Evolutionary conservation across 1,140 invertebrate species (phyloP).

Genomic region (Sogatella furcifera): DNA sequence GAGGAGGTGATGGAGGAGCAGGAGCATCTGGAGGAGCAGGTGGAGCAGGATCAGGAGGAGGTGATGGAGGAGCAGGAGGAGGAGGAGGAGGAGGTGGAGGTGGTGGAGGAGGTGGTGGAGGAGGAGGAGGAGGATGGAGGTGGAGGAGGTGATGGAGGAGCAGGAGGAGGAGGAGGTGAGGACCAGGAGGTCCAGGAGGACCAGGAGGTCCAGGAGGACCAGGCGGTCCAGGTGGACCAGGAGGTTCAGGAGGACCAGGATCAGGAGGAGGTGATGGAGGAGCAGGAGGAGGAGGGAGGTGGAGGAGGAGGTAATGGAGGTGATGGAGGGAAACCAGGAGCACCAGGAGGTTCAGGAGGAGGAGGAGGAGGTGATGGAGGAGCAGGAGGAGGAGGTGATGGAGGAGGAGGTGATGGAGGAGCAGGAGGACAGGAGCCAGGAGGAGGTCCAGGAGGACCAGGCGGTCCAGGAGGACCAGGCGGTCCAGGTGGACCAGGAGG

Average conservation of each 20-base stretch:
- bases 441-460: conserved; percentile 1
- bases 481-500: too few species aligned
- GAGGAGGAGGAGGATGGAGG: neutral
- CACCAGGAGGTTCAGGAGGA: too few species aligned
- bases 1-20: neutral
- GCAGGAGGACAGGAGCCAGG: too few species aligned
- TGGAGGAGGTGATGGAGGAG: too few species aligned
- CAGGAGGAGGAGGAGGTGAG: neutral
- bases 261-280: too few species aligned
- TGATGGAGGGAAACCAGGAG: too few species aligned
- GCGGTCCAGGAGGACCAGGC: conserved; percentile 2
- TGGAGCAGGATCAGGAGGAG: neutral
- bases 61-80: neutral
- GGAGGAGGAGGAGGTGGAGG: neutral
- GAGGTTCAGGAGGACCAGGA: too few species aligned
- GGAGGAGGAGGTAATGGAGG: neutral
- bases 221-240: too few species aligned
- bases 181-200: neutral
- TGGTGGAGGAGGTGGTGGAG: neutral
- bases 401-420: too few species aligned
- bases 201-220: conserved; percentile 5
- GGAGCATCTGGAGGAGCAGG: neutral
- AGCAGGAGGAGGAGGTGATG: too few species aligned
- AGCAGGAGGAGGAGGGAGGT: neutral
- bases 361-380: too few species aligned